phyloP scores from a whole-genome alignment of 2,113 vertebrate genomes.

The Brevimyrus niger region DNA sequence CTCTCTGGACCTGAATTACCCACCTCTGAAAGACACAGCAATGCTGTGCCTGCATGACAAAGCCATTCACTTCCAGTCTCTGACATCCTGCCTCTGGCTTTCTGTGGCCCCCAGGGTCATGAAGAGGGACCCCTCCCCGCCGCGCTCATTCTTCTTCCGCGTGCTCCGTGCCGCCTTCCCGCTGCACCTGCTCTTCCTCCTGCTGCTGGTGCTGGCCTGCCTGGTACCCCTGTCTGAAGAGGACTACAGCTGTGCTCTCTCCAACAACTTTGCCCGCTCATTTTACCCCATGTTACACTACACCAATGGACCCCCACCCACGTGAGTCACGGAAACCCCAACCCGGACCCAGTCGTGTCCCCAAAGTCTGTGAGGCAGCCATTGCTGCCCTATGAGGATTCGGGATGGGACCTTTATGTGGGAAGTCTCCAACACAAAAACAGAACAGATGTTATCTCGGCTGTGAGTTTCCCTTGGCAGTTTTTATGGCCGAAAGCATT shows the following conservation, averaged over 20 bases:
- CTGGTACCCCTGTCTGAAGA: slow-evolving; percentile 68
- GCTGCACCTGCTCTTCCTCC: slow-evolving; percentile 71
- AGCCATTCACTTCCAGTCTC: not conserved
- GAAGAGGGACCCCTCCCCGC: slow-evolving; percentile 30
- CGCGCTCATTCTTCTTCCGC: slow-evolving; percentile 64
- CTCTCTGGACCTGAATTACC: too few relatives aligned
- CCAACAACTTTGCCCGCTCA: slow-evolving; percentile 75
- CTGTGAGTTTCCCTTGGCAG: not conserved
- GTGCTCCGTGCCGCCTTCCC: slow-evolving; percentile 74
- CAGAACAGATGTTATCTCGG: not conserved
- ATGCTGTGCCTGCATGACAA: not conserved
- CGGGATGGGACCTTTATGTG: not conserved
- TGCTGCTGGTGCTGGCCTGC: slow-evolving; percentile 74
- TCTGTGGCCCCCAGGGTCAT: slow-evolving; percentile 29
- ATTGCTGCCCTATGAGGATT: not conserved
- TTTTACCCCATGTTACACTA: slow-evolving; percentile 78
- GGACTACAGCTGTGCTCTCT: slow-evolving; percentile 73
- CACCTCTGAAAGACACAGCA: not conserved
- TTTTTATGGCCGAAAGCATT: not conserved
- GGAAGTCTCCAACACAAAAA: not conserved
- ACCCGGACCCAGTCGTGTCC: not conserved
- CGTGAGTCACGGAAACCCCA: slow-evolving; percentile 30
- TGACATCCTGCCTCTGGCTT: not conserved
- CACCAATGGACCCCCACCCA: slow-evolving; percentile 74
- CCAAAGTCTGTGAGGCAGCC: not conserved